These are phyloP conservation scores for Gallinago media DNA, from an alignment of 2,113 vertebrate species.

Conservation along the genomic window DNA sequence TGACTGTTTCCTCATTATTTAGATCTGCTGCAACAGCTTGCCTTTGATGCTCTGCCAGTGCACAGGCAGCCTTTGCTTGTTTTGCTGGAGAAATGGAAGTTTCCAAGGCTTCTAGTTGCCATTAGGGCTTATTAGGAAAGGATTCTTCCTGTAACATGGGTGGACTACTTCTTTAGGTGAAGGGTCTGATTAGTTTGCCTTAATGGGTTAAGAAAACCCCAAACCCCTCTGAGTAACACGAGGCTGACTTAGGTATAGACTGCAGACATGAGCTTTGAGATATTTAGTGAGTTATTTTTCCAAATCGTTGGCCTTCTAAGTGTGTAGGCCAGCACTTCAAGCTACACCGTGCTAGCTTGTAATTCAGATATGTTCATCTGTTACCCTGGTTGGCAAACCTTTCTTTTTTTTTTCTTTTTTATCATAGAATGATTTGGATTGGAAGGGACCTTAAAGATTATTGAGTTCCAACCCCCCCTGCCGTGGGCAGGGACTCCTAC, in stretches of 20 bases:
- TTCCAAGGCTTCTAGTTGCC: neutral
- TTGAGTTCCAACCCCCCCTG: too few relatives aligned
- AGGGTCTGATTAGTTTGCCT: neutral
- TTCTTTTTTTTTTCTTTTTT: neutral
- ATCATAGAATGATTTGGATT: too few relatives aligned
- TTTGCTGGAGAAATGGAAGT: neutral
- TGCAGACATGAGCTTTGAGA: neutral
- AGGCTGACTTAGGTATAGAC: neutral
- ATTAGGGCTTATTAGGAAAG: neutral
- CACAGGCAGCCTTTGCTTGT: neutral
- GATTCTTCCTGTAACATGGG: neutral
- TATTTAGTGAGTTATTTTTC: neutral
- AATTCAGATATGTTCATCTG: neutral
- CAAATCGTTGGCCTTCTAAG: neutral
- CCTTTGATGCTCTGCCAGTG: neutral
- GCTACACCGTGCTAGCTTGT: neutral
- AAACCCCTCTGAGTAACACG: accelerated
- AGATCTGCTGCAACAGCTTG: neutral
- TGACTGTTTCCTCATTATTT: neutral
- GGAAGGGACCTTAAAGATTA: too few relatives aligned
- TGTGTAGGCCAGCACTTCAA: neutral
- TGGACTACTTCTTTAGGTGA: neutral
- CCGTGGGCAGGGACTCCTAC: too few relatives aligned
- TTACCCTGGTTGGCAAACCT: neutral
- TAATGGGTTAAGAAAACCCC: neutral